Percentiles rank a stretch among this genome's conserved stretches.
These are phyloP conservation scores for Mus spretus DNA, from an alignment of 2,797 vertebrate species.

Conservation along the genomic window DNA sequence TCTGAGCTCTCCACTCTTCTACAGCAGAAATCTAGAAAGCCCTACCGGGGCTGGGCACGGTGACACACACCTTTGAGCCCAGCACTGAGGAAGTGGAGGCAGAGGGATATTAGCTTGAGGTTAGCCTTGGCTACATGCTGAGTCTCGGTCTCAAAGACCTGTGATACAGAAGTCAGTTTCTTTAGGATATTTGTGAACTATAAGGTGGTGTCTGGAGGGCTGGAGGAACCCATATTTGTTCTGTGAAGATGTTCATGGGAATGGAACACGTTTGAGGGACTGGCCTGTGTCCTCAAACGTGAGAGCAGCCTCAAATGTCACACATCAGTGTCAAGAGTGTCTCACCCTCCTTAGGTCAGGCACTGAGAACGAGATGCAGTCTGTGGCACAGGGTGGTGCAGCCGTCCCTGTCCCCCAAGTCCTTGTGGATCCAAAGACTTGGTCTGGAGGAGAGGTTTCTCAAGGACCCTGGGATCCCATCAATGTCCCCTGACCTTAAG, in stretches of 20 bases:
- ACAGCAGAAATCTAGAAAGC: background rate
- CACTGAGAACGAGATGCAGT: background rate
- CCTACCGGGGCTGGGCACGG: background rate
- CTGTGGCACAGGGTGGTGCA: background rate
- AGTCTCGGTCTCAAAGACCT: background rate
- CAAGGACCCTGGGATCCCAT: too few species aligned
- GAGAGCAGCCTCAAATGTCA: too few species aligned
- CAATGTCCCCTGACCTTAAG: background rate
- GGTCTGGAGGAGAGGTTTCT: background rate
- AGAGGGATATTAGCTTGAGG: background rate
- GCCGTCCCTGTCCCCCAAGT: background rate
- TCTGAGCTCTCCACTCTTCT: background rate
- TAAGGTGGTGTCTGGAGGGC: accelerated
- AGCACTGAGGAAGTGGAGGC: background rate
- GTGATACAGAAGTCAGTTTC: background rate
- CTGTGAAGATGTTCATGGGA: background rate
- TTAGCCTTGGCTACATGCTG: background rate
- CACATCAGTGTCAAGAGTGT: too few species aligned
- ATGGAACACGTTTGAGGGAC: too few species aligned
- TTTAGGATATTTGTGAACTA: background rate
- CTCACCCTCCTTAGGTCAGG: background rate
- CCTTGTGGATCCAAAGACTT: background rate
- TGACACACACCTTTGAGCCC: background rate
- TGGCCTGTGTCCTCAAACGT: accelerated
- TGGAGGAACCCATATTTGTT: background rate